Evolutionary conservation across 2,113 vertebrate species (phyloP).

Genomic region (Phasianus colchicus): DNA sequence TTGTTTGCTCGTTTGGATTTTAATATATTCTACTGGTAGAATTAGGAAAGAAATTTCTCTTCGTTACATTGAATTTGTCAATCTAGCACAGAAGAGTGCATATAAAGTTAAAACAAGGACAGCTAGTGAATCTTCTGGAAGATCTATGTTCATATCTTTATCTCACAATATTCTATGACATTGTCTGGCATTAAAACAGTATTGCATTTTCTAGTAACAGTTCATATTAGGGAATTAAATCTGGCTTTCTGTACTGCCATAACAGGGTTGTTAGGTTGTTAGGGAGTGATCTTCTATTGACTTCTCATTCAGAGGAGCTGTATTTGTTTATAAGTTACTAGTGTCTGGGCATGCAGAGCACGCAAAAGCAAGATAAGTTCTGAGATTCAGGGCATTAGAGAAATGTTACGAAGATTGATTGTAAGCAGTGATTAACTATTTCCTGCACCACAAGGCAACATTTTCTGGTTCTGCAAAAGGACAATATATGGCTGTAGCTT

Average conservation of each 20-base stretch:
- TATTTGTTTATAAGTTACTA: background rate
- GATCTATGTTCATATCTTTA: background rate
- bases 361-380: background rate
- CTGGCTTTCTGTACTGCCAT: background rate
- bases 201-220: background rate
- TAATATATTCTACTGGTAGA: background rate
- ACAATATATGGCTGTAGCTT: background rate
- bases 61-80: background rate
- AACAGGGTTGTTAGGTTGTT: background rate
- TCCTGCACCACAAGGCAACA: background rate
- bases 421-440: background rate
- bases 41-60: background rate
- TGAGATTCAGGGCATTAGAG: background rate
- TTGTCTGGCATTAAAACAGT: constrained; percentile 1
- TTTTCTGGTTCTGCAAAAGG: background rate
- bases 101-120: background rate
- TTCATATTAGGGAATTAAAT: constrained; percentile 18
- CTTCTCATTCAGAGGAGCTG: background rate
- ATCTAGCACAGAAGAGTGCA: background rate
- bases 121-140: background rate
- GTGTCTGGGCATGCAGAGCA: background rate
- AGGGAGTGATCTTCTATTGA: background rate
- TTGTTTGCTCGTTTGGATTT: too few relatives aligned
- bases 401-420: constrained; percentile 24
- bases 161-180: background rate